These are phyloP conservation scores for Heliconius aoede DNA, from an alignment of 2,888 invertebrate species.

Conservation along the genomic window DNA sequence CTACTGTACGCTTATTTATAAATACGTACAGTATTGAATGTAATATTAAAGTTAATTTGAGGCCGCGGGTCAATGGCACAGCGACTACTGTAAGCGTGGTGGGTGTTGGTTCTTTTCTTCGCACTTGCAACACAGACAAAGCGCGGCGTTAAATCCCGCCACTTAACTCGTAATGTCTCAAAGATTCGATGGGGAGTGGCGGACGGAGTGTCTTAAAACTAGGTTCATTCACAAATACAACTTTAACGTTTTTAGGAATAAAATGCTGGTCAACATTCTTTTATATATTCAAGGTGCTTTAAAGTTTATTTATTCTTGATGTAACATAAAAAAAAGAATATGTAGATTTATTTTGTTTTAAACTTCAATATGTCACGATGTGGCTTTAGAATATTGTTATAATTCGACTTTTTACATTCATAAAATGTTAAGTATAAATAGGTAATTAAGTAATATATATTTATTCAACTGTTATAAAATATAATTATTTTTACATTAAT, in stretches of 20 bases:
- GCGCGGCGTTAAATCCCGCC: too few species aligned
- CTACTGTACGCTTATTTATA: conserved; percentile 10
- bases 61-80: not conserved
- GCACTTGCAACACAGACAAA: too few species aligned
- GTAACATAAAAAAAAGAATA: not conserved
- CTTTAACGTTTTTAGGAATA: not conserved
- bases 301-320: not conserved
- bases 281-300: conserved; percentile 7
- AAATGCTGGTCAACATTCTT: conserved; percentile 11
- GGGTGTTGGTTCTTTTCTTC: not conserved
- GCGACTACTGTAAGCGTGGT: not conserved
- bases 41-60: not conserved
- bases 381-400: not conserved
- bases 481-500: not conserved
- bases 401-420: not conserved
- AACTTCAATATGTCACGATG: not conserved
- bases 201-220: too few species aligned
- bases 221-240: not conserved
- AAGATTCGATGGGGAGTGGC: too few species aligned
- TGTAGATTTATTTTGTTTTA: not conserved
- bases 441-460: not conserved
- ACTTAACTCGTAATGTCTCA: not conserved
- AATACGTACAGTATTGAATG: not conserved
- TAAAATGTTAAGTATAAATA: not conserved
- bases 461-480: not conserved